Evolutionary conservation across 30 jellyfish, hydroid and myxozoan species (phyloP).

Genomic region (Haliclystus octoradiatus): DNA sequence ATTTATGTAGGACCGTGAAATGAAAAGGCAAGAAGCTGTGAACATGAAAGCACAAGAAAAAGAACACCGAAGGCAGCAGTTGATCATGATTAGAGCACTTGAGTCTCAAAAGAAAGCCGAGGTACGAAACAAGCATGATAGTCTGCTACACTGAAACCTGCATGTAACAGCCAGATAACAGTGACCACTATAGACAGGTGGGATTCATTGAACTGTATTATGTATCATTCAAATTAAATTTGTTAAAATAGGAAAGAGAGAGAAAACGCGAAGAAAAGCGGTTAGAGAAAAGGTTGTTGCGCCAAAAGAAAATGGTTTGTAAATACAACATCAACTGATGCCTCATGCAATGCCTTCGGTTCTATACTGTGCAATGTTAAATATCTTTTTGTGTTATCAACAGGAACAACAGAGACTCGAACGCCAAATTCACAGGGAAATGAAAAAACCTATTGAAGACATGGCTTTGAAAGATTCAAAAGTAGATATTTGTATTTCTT

Average conservation of each 20-base stretch:
- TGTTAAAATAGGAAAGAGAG: slow-evolving; percentile 56
- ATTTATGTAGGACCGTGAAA: slow-evolving; percentile 55
- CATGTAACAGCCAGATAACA: too few relatives aligned
- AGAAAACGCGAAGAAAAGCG: slow-evolving; percentile 61
- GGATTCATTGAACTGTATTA: too few relatives aligned
- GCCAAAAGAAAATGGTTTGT: slow-evolving; percentile 66
- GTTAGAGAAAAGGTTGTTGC: slow-evolving; percentile 54
- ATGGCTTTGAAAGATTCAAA: slow-evolving; percentile 76
- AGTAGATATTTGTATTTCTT: too few relatives aligned
- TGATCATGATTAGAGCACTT: slow-evolving; percentile 82
- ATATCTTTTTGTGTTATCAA: too few relatives aligned
- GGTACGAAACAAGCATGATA: too few relatives aligned
- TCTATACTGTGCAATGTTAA: neutral
- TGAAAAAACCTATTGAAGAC: slow-evolving; percentile 91
- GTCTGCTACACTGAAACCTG: too few relatives aligned
- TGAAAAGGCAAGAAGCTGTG: slow-evolving; percentile 70
- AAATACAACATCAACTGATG: neutral
- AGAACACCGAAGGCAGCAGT: slow-evolving; percentile 68
- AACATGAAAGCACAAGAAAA: slow-evolving; percentile 72
- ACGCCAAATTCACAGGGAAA: slow-evolving; percentile 60
- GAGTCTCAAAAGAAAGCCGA: slow-evolving; percentile 89
- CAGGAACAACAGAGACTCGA: slow-evolving; percentile 86
- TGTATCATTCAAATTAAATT: too few relatives aligned
- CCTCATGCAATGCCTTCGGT: neutral
- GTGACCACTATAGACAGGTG: too few relatives aligned